Evolutionary conservation across 2,113 vertebrate species (phyloP).

Genomic region (Pituophis catenifer): DNA sequence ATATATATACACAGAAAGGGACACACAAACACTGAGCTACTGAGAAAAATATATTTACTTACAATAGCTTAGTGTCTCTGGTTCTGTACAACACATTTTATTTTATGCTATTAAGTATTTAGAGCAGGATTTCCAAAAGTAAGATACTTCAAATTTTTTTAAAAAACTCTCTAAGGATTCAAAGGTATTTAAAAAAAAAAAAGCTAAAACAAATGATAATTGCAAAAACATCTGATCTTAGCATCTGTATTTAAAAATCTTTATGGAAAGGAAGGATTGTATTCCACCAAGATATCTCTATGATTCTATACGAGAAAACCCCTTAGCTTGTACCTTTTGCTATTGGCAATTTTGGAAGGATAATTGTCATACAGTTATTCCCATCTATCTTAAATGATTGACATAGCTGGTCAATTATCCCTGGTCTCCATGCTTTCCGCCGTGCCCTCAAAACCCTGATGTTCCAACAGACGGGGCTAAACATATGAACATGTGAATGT

Average conservation of each 20-base stretch:
- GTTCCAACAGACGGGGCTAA: too few species aligned
- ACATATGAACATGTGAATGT: too few species aligned
- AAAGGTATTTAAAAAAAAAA: not conserved
- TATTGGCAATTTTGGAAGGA: not conserved
- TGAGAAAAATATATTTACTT: not conserved
- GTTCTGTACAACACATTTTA: not conserved
- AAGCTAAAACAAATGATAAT: not conserved
- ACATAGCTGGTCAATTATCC: not conserved
- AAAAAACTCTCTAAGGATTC: not conserved
- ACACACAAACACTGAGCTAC: not conserved
- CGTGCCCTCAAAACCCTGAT: too few species aligned
- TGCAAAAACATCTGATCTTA: not conserved
- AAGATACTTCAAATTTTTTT: not conserved
- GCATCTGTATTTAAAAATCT: not conserved
- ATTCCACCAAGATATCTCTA: not conserved
- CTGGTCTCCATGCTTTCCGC: too few species aligned
- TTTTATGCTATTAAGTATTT: not conserved
- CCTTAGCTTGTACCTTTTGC: not conserved
- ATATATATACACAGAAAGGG: not conserved
- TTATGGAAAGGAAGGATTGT: not conserved
- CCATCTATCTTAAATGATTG: not conserved
- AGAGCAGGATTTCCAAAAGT: not conserved
- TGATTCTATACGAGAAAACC: not conserved
- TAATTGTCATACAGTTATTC: not conserved
- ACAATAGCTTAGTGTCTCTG: not conserved